Conservation (phyloP, 2,888 invertebrate genomes). For the Clivina fossor region DNA sequence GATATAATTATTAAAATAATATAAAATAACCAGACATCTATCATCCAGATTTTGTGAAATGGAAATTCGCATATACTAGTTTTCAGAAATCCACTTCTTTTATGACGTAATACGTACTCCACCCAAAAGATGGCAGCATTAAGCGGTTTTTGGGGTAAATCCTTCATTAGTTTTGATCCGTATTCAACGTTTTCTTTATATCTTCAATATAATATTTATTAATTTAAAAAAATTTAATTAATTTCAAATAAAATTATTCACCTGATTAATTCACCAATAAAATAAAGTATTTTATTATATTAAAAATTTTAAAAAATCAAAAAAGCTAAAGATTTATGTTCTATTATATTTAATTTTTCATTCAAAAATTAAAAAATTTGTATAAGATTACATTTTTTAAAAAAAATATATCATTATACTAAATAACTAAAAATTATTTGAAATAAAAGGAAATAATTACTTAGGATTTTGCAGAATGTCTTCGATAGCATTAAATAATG, state of each 20-base stretch:
- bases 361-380: too few relatives aligned
- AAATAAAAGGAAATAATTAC: background rate
- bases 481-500: background rate
- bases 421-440: background rate
- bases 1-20: too few relatives aligned
- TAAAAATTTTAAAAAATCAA: too few relatives aligned
- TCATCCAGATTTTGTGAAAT: background rate
- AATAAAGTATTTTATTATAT: too few relatives aligned
- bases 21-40: background rate
- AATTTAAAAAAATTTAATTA: too few relatives aligned
- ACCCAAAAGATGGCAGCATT: background rate
- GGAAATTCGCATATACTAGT: background rate
- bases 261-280: too few relatives aligned
- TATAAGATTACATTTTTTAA: too few relatives aligned
- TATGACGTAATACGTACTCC: background rate
- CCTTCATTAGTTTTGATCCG: background rate
- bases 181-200: background rate
- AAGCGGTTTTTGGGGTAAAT: background rate
- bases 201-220: background rate
- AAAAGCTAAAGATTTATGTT: too few relatives aligned
- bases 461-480: constrained; percentile 1
- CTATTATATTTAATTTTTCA: too few relatives aligned
- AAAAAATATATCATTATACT: too few relatives aligned
- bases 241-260: too few relatives aligned
- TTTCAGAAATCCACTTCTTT: background rate